A percentile compares a stretch with the other conserved stretches of the same genome.
These are phyloP conservation scores for Girardinus metallicus DNA, from an alignment of 2,797 vertebrate genomes.

Conservation along the genomic window DNA sequence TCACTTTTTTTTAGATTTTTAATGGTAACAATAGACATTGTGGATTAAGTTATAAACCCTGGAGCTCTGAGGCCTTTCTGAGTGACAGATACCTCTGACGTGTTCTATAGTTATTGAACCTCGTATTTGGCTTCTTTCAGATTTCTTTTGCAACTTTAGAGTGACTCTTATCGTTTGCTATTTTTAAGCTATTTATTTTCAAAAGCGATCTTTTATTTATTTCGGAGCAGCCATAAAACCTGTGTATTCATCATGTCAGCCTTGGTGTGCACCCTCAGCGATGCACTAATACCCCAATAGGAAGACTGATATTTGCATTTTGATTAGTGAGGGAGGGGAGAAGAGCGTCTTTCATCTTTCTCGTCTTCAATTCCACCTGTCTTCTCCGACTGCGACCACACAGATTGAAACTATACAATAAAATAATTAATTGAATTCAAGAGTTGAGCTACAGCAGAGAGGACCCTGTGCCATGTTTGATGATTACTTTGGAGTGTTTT, in stretches of 20 bases:
- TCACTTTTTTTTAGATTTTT: neutral
- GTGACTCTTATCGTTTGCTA: neutral
- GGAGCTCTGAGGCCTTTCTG: constrained; percentile 17
- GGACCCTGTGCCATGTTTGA: constrained; percentile 39
- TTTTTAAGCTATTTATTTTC: constrained; percentile 34
- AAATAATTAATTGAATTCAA: constrained; percentile 55
- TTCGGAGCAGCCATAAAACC: constrained; percentile 47
- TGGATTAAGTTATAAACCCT: neutral
- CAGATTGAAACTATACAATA: constrained; percentile 70
- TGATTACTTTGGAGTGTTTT: constrained; percentile 54
- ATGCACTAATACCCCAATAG: constrained; percentile 69
- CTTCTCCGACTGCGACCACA: constrained; percentile 31
- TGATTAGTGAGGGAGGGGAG: constrained; percentile 63
- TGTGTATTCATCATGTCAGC: constrained; percentile 76
- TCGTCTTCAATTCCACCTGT: constrained; percentile 50
- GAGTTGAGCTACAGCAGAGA: neutral
- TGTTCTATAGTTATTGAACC: constrained; percentile 20
- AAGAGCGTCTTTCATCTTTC: constrained; percentile 31
- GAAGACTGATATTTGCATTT: constrained; percentile 77
- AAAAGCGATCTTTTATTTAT: constrained; percentile 63
- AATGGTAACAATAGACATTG: neutral
- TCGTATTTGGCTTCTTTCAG: constrained; percentile 18
- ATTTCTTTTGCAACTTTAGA: constrained; percentile 19
- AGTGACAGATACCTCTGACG: constrained; percentile 57
- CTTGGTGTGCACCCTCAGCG: constrained; percentile 63